Evolutionary conservation across 1,140 invertebrate species (phyloP).

Genomic region (Atta colombica): DNA sequence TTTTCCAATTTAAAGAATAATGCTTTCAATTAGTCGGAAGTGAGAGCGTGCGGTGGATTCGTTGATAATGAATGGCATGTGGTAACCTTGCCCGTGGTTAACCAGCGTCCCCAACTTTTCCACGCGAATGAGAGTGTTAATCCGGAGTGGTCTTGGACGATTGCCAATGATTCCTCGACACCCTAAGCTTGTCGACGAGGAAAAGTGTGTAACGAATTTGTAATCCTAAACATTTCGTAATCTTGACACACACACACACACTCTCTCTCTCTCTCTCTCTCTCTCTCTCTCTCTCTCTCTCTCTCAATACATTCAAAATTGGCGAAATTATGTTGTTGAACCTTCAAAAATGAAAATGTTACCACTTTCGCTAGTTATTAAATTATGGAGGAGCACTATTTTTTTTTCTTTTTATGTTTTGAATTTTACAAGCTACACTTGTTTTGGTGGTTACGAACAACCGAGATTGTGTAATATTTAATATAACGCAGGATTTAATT

Average conservation of each 20-base stretch:
- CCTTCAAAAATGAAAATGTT: neutral
- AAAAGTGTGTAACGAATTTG: slow-evolving; percentile 59
- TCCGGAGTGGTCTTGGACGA: slow-evolving; percentile 75
- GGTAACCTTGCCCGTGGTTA: slow-evolving; percentile 45
- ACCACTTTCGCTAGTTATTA: neutral
- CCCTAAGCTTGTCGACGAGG: slow-evolving; percentile 46
- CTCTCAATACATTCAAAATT: neutral
- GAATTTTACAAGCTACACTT: neutral
- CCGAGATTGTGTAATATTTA: slow-evolving; percentile 44
- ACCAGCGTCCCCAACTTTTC: slow-evolving; percentile 45
- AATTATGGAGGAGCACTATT: neutral
- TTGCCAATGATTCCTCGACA: slow-evolving; percentile 75
- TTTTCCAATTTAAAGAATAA: neutral
- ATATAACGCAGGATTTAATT: slow-evolving; percentile 67
- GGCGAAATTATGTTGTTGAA: neutral
- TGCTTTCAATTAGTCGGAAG: neutral
- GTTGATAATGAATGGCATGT: slow-evolving; percentile 42
- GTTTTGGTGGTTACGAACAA: neutral
- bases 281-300: neutral
- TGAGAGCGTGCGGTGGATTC: slow-evolving; percentile 19
- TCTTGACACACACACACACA: neutral
- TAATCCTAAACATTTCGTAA: slow-evolving; percentile 66
- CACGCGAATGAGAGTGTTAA: slow-evolving; percentile 79
- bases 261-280: neutral
- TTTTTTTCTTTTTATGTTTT: neutral